These are phyloP conservation scores for Babyrousa celebensis DNA, from an alignment of 2,797 vertebrate species.

Conservation along the genomic window DNA sequence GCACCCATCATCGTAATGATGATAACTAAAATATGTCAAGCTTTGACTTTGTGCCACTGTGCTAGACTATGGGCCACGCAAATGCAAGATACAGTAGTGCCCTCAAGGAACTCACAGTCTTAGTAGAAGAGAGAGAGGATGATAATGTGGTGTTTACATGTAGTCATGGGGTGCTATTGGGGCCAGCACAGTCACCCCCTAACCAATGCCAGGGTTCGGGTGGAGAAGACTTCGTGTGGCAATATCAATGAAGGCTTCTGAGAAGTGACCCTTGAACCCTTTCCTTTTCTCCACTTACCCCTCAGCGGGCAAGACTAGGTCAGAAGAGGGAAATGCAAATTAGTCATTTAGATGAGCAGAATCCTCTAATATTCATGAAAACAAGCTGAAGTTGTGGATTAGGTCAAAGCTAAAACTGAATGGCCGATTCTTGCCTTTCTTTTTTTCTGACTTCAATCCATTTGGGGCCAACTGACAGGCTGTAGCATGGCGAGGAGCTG, in stretches of 20 bases:
- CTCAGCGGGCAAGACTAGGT: neutral
- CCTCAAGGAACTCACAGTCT: neutral
- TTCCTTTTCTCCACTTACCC: slow-evolving; percentile 14
- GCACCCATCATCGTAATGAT: slow-evolving; percentile 6
- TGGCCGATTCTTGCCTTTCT: neutral
- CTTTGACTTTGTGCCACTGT: slow-evolving; percentile 45
- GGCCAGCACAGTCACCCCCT: slow-evolving; percentile 2
- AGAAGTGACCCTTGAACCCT: neutral
- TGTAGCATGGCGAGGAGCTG: neutral
- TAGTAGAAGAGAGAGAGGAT: neutral
- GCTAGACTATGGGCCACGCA: neutral
- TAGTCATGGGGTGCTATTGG: neutral
- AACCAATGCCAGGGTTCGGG: neutral
- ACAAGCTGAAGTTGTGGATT: neutral
- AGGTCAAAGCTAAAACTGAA: slow-evolving; percentile 27
- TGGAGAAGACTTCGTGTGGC: neutral
- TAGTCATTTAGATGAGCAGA: neutral
- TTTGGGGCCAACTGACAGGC: neutral
- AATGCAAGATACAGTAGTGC: neutral
- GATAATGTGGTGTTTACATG: neutral
- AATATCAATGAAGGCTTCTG: slow-evolving; percentile 10
- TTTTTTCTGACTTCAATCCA: neutral
- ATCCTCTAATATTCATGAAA: slow-evolving; percentile 20
- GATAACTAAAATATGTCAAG: neutral
- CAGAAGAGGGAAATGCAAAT: slow-evolving; percentile 16